Base-by-base conservation (phyloP, 2,113 vertebrate genomes). In the Hymenochirus boettgeri region DNA sequence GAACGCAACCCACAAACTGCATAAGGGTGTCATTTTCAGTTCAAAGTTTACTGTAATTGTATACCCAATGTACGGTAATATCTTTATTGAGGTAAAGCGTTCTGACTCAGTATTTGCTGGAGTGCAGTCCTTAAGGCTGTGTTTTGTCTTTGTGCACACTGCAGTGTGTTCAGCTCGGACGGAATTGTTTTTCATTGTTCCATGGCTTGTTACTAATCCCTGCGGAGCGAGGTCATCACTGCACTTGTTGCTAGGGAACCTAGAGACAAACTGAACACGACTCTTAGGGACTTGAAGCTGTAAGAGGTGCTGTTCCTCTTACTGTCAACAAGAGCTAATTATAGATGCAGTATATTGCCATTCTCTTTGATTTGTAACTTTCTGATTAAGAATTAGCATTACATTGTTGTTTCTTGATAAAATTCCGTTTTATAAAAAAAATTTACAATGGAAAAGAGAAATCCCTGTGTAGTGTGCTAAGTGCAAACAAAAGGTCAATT, bases 141-240 rank as follows among this genome's bases (percentile, higher is more conserved):
- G 5, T 42, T 42, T 7, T 17, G 5, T 15, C 15, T 42, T 42
- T 42, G 39, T 42, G 17, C 2, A 42, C 5, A 42, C 13, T n/a
- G 39, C 39, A 4, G 71, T 80, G 86, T 22, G 82, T 62, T 59
- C 23, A 39, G 24, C 9, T 18, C n/a, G 26, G 29, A 45, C 48
- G 26, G 13, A 7, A 22, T 33, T 57, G 54, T 27, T 35, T 57
- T 55, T 13, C 54, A 19, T 57, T 57, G 64, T 21, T 39, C 45
- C 4, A 6, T 18, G 18, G 61, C 50, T 50, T 57, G 56, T 37
- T 66, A 50, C 31, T 37, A 31, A 52, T 67, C 64, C 56, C 19
- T 12, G 13, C 5, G 42, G 23, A 33, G 31, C 18, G 46, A 57
- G 62, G 54, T 65, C 54, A 57, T 47, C 31, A 15, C 47, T 52